A percentile compares a stretch with the other conserved stretches of the same genome.
Conservation (phyloP, 37 sponge, comb jelly and placozoan species). For the Bolinopsis microptera region DNA sequence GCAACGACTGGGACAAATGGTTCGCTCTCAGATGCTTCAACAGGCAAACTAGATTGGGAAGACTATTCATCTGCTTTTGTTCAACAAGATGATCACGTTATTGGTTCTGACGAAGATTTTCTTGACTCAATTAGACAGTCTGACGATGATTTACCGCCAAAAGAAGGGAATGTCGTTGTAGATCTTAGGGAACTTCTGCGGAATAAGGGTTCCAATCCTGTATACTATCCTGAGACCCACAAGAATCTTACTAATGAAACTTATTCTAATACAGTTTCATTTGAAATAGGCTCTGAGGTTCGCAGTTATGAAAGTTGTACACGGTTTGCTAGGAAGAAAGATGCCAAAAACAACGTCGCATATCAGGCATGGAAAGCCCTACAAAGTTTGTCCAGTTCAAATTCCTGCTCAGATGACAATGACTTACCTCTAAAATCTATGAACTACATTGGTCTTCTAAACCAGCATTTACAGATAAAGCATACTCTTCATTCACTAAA, state of each 20-base stretch:
- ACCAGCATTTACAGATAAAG: not conserved
- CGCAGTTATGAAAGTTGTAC: not conserved
- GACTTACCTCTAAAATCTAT: not conserved
- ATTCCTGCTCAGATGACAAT: not conserved
- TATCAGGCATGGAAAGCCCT: not conserved
- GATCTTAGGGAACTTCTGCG: not conserved
- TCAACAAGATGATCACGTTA: too few species aligned
- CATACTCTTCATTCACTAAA: not conserved
- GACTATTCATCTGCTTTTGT: too few species aligned
- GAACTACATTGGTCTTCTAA: not conserved
- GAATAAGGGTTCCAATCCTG: not conserved
- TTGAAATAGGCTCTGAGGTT: not conserved
- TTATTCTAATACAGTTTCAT: not conserved
- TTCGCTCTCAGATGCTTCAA: too few species aligned
- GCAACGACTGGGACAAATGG: too few species aligned
- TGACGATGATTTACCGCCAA: not conserved
- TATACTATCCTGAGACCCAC: not conserved
- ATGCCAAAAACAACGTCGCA: not conserved
- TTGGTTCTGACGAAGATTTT: not conserved
- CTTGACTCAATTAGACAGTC: not conserved
- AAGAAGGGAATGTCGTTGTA: not conserved
- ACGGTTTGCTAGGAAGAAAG: not conserved
- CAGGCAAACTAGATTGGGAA: too few species aligned
- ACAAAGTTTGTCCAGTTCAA: not conserved
- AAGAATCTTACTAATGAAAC: not conserved